Percentiles rank a stretch among this genome's conserved stretches.
Conservation (phyloP, 2,888 invertebrate genomes). For the Cerceris ruficornis region DNA sequence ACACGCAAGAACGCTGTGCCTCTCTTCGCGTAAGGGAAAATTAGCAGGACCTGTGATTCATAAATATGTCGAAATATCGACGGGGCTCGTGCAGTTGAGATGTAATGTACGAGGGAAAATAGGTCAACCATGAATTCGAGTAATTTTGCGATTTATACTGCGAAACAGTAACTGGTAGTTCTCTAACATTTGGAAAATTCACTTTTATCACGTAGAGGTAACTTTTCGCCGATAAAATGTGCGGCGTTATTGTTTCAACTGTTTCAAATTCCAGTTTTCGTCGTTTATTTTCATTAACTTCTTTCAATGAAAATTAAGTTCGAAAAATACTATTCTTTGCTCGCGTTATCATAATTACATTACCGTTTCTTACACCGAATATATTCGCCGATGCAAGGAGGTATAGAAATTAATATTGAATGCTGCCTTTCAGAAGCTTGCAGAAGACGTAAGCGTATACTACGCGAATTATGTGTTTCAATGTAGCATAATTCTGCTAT, state of each 20-base stretch:
- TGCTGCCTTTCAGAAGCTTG: conserved; percentile 49
- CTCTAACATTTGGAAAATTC: too few relatives aligned
- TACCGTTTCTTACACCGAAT: background rate
- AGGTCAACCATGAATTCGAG: background rate
- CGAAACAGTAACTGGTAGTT: too few relatives aligned
- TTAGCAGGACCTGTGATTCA: background rate
- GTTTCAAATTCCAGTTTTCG: too few relatives aligned
- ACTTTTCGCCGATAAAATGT: too few relatives aligned
- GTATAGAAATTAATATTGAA: conserved; percentile 38
- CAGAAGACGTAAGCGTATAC: conserved; percentile 31
- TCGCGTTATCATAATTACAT: background rate
- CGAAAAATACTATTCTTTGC: too few relatives aligned
- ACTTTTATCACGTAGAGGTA: too few relatives aligned
- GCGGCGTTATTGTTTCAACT: too few relatives aligned
- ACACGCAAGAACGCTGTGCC: conserved; percentile 13
- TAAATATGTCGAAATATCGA: background rate
- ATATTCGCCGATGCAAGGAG: background rate
- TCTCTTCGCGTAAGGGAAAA: conserved; percentile 25
- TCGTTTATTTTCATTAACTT: too few relatives aligned
- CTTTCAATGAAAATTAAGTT: too few relatives aligned
- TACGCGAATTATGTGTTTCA: conserved; percentile 4
- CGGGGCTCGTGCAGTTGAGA: background rate
- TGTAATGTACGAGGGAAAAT: background rate
- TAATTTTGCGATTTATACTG: too few relatives aligned
- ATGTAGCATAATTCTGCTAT: background rate